Conservation (phyloP, 2,797 vertebrate species). For the Notoglanidium macrostoma region DNA sequence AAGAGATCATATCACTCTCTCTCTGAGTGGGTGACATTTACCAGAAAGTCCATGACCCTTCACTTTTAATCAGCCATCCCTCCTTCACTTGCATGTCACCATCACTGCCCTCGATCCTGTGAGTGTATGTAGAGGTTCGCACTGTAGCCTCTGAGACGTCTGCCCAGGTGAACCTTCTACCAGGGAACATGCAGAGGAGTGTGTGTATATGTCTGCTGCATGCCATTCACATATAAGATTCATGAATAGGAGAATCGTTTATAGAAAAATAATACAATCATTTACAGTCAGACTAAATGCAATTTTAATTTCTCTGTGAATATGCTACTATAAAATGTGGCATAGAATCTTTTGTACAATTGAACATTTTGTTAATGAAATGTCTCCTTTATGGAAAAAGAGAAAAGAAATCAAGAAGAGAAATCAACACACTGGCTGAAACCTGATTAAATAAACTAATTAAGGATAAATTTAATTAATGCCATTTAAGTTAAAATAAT, state of each 20-base stretch:
- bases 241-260: neutral
- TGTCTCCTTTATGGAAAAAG: neutral
- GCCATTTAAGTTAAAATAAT: neutral
- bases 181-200: neutral
- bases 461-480: neutral
- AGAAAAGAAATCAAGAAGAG: neutral
- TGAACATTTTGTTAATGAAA: neutral
- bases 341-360: neutral
- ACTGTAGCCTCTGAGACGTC: constrained; percentile 1
- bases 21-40: constrained; percentile 77
- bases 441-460: neutral
- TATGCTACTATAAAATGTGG: neutral
- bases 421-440: neutral
- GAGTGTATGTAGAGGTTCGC: constrained; percentile 10
- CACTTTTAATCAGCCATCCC: constrained; percentile 59
- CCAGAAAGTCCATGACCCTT: constrained; percentile 80
- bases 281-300: neutral
- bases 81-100: constrained; percentile 34
- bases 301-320: neutral
- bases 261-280: neutral
- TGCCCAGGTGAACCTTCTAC: neutral
- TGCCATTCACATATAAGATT: neutral
- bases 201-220: neutral
- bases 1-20: constrained; percentile 76
- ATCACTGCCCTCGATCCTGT: constrained; percentile 18